phyloP scores from a whole-genome alignment of 2,888 invertebrate species.

The Antheraea yamamai region DNA sequence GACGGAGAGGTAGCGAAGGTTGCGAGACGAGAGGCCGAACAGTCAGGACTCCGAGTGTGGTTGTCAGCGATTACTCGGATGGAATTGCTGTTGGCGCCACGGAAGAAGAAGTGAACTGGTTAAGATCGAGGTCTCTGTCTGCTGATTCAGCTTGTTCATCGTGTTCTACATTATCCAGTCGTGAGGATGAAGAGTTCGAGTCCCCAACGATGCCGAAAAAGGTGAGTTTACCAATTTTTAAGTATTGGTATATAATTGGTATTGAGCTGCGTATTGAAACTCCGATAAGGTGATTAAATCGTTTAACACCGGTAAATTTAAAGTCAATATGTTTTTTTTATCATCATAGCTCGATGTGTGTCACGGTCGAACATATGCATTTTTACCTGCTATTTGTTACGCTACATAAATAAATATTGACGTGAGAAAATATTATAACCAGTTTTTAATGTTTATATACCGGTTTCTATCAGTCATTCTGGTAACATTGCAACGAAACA shows the following conservation, averaged over 20 bases:
- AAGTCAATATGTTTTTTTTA: conserved; percentile 18
- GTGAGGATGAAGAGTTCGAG: conserved; percentile 84
- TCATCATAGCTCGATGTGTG: conserved; percentile 20
- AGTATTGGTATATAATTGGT: neutral
- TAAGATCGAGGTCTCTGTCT: conserved; percentile 76
- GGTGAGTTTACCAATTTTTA: conserved; percentile 54
- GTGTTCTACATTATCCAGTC: conserved; percentile 88
- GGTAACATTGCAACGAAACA: neutral
- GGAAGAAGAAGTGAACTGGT: conserved; percentile 73
- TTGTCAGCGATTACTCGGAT: conserved; percentile 93
- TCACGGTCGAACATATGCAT: conserved; percentile 21
- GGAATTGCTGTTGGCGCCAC: conserved; percentile 77
- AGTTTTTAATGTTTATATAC: conserved; percentile 13
- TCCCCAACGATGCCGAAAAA: conserved; percentile 74
- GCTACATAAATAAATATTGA: conserved; percentile 19
- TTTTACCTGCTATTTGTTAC: conserved; percentile 21
- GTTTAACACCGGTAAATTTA: conserved; percentile 15
- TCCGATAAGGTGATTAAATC: conserved; percentile 12
- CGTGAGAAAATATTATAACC: conserved; percentile 19
- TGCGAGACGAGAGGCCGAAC: conserved; percentile 78
- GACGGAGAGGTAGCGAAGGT: conserved; percentile 77
- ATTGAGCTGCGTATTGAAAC: conserved; percentile 5
- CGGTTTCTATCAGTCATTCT: neutral
- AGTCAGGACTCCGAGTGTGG: conserved; percentile 92
- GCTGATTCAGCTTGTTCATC: conserved; percentile 89